A percentile compares a stretch with the other conserved stretches of the same genome.
Conservation (phyloP, 2,888 invertebrate species). For the Tachystola acroxantha region DNA sequence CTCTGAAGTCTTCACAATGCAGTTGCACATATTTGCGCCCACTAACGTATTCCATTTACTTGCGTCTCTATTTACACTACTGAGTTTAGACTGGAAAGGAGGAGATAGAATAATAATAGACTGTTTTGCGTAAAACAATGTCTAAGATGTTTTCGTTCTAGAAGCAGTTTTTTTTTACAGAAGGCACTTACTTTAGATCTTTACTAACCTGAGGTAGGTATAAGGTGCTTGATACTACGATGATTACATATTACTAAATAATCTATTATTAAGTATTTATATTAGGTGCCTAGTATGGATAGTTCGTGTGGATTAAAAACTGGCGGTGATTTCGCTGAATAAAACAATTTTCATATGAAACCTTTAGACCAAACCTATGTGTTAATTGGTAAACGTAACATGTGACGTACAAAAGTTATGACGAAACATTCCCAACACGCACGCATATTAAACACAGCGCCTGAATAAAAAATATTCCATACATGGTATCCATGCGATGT, state of each 20-base stretch:
- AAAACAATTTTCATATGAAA: background rate
- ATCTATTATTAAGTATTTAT: no score
- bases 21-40: constrained; percentile 29
- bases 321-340: no score
- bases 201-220: no score
- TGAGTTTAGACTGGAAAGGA: constrained; percentile 5
- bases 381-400: background rate
- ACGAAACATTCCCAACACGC: background rate
- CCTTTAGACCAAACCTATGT: background rate
- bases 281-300: no score
- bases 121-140: background rate
- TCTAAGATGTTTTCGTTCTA: no score
- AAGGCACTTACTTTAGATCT: background rate
- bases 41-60: constrained; percentile 10
- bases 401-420: background rate
- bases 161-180: background rate
- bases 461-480: constrained; percentile 10
- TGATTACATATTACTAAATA: no score
- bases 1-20: constrained; percentile 36
- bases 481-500: constrained; percentile 19
- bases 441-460: constrained; percentile 7
- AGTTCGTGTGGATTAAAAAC: background rate
- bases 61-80: constrained; percentile 3
- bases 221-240: no score
- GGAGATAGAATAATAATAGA: constrained; percentile 5